A percentile compares a stretch with the other conserved stretches of the same genome.
Evolutionary conservation across 2,888 invertebrate species (phyloP).

Genomic region (Drosophila meridiana): DNA sequence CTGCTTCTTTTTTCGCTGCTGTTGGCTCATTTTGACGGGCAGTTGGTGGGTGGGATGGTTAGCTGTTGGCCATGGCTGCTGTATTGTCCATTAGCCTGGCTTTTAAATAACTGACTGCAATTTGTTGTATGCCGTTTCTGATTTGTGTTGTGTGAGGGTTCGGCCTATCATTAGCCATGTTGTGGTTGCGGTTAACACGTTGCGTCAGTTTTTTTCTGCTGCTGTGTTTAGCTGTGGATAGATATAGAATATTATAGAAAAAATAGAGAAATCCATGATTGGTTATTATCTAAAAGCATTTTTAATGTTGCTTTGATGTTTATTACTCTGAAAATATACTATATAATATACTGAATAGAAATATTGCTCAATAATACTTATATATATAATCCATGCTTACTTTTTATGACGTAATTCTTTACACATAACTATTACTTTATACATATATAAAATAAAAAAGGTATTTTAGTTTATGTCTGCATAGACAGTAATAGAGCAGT

Average conservation of each 20-base stretch:
- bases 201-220: neutral
- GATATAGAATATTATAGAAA: neutral
- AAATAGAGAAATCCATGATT: neutral
- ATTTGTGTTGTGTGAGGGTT: slow-evolving; percentile 33
- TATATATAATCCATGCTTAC: neutral
- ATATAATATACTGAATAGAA: neutral
- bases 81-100: slow-evolving; percentile 39
- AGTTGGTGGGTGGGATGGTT: slow-evolving; percentile 9
- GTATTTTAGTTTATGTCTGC: neutral
- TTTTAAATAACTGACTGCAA: slow-evolving; percentile 57
- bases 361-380: neutral
- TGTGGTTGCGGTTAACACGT: slow-evolving; percentile 37
- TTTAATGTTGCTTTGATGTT: neutral
- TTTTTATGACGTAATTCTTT: slow-evolving; percentile 6
- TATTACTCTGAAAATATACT: neutral
- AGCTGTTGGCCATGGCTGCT: neutral
- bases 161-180: slow-evolving; percentile 30
- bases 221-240: neutral
- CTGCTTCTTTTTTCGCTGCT: neutral
- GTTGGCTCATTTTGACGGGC: slow-evolving; percentile 46
- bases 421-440: slow-evolving; percentile 1
- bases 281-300: neutral
- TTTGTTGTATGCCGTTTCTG: slow-evolving; percentile 46
- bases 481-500: slow-evolving; percentile 12
- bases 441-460: neutral